Evolutionary conservation across 2,113 vertebrate species (phyloP), one percentile per base, ranked within the genome.

Genomic region (Burhinus oedicnemus): DNA sequence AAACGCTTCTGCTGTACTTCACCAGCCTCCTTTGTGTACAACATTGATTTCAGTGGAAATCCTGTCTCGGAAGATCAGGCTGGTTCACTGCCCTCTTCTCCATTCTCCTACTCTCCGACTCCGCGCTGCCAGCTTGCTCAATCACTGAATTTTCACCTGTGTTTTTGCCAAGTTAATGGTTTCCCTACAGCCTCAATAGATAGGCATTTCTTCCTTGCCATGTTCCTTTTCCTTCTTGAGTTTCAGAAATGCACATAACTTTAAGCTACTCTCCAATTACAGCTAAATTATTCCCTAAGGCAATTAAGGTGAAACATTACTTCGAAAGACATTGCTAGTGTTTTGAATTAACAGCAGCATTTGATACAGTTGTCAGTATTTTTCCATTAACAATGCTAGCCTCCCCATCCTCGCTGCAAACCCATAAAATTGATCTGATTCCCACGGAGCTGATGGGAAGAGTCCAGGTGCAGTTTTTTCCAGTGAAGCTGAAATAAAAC

Each of bases 221-320:
- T 0, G 6, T 86, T 93, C 72, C 83, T 96, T 95, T 94, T 83
- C 64, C 65, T 93, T 86, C 95, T 90, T 93, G 75, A 75, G 84
- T 97, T 96, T 96, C 93, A 97, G 88, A 93, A 96, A 93, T 75
- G 62, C 77, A 47, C 89, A 83, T 87, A 94, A 93, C 88, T 96
- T 93, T 71, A 83, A 92, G 89, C 87, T 51, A 36, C 60, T 94
- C 91, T 96, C 95, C 93, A 95, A 86, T 96, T 95, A 95, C 96
- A 94, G 74, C 49, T 95, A 52, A 95, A 96, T 97, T 92, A 95
- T 95, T 94, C 96, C 95, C 92, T 49, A 7, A 89, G 95, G 95
- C 93, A 96, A 94, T 97, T 96, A 95, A 97, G 94, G 95, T 96
- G 95, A 97, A 97, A 87, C 95, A 71, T 66, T 95, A 71, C 90